These are phyloP conservation scores for Rhogogaster chlorosoma DNA, from an alignment of 2,888 invertebrate genomes.

Conservation along the genomic window DNA sequence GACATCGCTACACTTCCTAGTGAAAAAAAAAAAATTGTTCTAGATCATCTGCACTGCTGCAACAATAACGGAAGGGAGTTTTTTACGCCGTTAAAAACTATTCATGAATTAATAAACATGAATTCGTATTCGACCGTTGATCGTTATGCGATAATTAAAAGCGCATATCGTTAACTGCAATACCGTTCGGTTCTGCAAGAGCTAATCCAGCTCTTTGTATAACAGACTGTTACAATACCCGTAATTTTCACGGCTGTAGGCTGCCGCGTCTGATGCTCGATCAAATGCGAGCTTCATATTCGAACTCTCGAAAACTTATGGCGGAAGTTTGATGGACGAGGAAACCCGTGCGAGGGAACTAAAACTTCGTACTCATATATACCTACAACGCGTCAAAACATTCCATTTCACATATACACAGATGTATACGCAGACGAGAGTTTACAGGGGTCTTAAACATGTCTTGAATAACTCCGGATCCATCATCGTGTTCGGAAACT, in stretches of 20 bases:
- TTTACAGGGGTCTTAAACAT: neutral
- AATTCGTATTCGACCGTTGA: neutral
- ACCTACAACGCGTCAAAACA: neutral
- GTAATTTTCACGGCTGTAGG: neutral
- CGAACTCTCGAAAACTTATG: slow-evolving; percentile 12
- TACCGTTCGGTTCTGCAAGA: slow-evolving; percentile 1
- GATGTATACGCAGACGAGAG: neutral
- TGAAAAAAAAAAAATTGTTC: neutral
- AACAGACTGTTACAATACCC: neutral
- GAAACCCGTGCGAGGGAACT: neutral
- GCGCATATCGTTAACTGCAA: neutral
- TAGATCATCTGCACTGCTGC: neutral
- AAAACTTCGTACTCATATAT: neutral
- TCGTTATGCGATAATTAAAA: neutral
- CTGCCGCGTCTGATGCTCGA: neutral
- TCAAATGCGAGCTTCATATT: neutral
- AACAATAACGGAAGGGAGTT: neutral
- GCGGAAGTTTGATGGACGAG: slow-evolving; percentile 27
- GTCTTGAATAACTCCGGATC: neutral
- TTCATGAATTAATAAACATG: neutral
- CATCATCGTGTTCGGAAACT: neutral
- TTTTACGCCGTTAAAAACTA: neutral
- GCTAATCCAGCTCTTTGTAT: neutral
- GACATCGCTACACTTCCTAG: too few species aligned
- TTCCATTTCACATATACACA: neutral